These are phyloP conservation scores for Chrysomela aeneicollis DNA, from an alignment of 2,888 invertebrate genomes.

Conservation along the genomic window DNA sequence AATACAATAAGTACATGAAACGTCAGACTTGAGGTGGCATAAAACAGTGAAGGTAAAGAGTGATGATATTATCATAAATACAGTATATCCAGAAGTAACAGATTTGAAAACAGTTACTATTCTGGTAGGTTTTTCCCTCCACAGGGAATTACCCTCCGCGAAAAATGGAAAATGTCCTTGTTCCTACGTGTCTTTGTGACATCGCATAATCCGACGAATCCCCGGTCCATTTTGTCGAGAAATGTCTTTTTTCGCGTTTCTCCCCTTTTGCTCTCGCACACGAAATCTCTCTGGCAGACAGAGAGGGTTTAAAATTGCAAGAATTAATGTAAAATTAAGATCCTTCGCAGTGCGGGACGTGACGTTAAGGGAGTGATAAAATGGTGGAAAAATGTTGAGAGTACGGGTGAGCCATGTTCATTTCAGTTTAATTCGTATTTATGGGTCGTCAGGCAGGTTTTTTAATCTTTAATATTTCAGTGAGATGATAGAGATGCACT, in stretches of 20 bases:
- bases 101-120: too few relatives aligned
- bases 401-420: neutral
- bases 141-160: too few relatives aligned
- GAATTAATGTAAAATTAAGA: constrained; percentile 5
- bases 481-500: neutral
- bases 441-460: neutral
- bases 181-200: neutral
- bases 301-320: neutral
- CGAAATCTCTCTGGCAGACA: neutral
- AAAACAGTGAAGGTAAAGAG: too few relatives aligned
- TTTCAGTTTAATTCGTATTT: neutral
- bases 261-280: neutral
- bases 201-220: neutral
- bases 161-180: too few relatives aligned
- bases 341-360: neutral
- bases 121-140: too few relatives aligned
- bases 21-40: too few relatives aligned
- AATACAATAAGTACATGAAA: too few relatives aligned
- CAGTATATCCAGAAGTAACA: too few relatives aligned
- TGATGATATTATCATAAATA: too few relatives aligned
- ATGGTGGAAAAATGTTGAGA: neutral
- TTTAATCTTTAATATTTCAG: neutral
- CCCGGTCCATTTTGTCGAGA: neutral
- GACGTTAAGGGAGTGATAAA: constrained; percentile 2
- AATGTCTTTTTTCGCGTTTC: neutral